phyloP scores from a whole-genome alignment of 2,113 vertebrate genomes.

The Penelope pileata region DNA sequence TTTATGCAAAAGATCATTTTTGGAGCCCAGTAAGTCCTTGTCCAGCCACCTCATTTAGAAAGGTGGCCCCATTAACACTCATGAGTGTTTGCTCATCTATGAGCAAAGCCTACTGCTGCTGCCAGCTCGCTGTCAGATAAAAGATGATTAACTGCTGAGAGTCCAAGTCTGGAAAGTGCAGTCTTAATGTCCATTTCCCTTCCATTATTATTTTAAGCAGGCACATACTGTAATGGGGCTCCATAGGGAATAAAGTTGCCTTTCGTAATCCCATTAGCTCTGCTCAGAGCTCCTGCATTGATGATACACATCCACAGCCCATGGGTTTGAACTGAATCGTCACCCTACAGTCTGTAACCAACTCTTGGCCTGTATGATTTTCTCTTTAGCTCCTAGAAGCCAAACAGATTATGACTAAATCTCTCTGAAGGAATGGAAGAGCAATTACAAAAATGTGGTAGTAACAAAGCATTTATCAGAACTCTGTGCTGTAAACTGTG shows the following conservation, averaged over 20 bases:
- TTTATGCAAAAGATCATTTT: background rate
- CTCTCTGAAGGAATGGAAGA: background rate
- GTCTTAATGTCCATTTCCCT: background rate
- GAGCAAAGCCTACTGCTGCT: background rate
- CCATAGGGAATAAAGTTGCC: background rate
- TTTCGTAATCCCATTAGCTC: background rate
- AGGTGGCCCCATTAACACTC: background rate
- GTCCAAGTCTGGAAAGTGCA: background rate
- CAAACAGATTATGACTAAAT: background rate
- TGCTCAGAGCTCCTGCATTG: background rate
- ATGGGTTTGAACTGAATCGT: fast-evolving
- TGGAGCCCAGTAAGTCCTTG: background rate
- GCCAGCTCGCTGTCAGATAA: background rate
- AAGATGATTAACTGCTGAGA: background rate
- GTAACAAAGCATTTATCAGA: background rate
- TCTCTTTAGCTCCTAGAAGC: background rate
- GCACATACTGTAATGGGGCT: background rate
- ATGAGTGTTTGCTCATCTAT: background rate
- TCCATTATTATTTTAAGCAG: background rate
- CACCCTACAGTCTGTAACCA: background rate
- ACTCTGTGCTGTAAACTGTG: background rate
- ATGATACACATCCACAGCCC: background rate
- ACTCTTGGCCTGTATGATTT: background rate
- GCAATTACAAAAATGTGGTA: background rate
- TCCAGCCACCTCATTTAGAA: background rate